Evolutionary conservation across 2,797 vertebrate species (phyloP).

Genomic region (Halcyon chelicuti): DNA sequence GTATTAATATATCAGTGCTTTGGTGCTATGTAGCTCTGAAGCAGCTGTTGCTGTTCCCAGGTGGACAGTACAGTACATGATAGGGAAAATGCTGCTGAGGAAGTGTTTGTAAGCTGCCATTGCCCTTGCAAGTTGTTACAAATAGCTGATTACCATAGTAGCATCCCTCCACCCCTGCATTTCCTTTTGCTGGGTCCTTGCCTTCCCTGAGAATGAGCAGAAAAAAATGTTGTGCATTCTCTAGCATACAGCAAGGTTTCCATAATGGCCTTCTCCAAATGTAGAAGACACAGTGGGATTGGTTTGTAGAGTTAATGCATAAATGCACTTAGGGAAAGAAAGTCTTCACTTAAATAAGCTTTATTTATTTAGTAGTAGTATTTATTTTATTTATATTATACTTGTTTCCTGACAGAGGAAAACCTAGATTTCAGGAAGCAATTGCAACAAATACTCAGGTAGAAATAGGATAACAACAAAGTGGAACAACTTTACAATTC

Average conservation of each 20-base stretch:
- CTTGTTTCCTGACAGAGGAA: not conserved
- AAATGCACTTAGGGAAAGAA: not conserved
- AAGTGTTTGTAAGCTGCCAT: not conserved
- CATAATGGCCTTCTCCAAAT: not conserved
- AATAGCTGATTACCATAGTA: not conserved
- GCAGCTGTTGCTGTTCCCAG: conserved; percentile 10
- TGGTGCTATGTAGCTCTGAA: not conserved
- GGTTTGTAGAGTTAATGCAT: not conserved
- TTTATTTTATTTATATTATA: conserved; percentile 5
- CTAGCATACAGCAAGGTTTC: not conserved
- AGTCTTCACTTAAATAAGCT: not conserved
- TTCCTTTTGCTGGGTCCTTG: not conserved
- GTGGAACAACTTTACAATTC: not conserved
- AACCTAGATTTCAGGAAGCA: conserved; percentile 14
- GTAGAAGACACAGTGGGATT: not conserved
- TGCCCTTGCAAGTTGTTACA: not conserved
- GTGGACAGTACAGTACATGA: not conserved
- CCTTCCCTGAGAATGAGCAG: not conserved
- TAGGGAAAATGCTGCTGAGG: not conserved
- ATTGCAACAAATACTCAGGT: not conserved
- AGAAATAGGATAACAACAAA: conserved; percentile 22
- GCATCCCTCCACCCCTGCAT: not conserved
- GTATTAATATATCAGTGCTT: not conserved
- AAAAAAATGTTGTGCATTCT: not conserved
- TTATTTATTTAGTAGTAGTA: not conserved